Conservation (phyloP, 1,140 invertebrate species). For the Delia radicum region DNA sequence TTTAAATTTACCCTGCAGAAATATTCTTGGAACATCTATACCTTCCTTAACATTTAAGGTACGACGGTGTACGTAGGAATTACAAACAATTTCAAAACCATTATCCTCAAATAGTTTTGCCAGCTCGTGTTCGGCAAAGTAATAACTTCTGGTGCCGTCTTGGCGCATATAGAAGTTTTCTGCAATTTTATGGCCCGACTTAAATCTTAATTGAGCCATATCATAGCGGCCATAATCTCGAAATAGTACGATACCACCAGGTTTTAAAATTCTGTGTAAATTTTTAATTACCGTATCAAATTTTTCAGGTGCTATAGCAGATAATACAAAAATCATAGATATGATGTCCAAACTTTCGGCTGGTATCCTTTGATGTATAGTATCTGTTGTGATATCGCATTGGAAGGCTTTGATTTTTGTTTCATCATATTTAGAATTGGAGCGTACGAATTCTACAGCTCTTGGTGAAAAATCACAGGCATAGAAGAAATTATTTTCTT, state of each 20-base stretch:
- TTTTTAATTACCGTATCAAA: slow-evolving; percentile 72
- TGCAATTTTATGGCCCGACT: slow-evolving; percentile 85
- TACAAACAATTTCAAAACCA: slow-evolving; percentile 68
- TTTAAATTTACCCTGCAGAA: slow-evolving; percentile 86
- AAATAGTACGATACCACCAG: slow-evolving; percentile 84
- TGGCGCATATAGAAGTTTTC: slow-evolving; percentile 96
- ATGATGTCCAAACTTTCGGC: slow-evolving; percentile 74
- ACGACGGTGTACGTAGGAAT: slow-evolving; percentile 78
- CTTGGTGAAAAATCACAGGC: slow-evolving; percentile 93
- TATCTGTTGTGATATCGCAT: slow-evolving; percentile 67
- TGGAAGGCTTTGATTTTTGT: slow-evolving; percentile 74
- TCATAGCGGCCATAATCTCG: slow-evolving; percentile 98
- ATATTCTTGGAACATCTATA: slow-evolving; percentile 85
- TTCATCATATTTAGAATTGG: slow-evolving; percentile 58
- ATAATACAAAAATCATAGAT: slow-evolving; percentile 94
- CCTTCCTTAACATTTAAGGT: slow-evolving; percentile 91
- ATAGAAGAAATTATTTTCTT: slow-evolving; percentile 72
- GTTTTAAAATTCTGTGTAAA: slow-evolving; percentile 70
- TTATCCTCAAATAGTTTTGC: slow-evolving; percentile 61
- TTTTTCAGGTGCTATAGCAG: slow-evolving; percentile 86
- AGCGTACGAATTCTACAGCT: slow-evolving; percentile 85
- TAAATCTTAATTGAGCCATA: slow-evolving; percentile 94
- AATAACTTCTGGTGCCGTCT: slow-evolving; percentile 93
- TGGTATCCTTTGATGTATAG: slow-evolving; percentile 62
- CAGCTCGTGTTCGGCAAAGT: slow-evolving; percentile 73